Conservation (phyloP, 2,888 invertebrate species). For the Eupithecia vulgata region DNA sequence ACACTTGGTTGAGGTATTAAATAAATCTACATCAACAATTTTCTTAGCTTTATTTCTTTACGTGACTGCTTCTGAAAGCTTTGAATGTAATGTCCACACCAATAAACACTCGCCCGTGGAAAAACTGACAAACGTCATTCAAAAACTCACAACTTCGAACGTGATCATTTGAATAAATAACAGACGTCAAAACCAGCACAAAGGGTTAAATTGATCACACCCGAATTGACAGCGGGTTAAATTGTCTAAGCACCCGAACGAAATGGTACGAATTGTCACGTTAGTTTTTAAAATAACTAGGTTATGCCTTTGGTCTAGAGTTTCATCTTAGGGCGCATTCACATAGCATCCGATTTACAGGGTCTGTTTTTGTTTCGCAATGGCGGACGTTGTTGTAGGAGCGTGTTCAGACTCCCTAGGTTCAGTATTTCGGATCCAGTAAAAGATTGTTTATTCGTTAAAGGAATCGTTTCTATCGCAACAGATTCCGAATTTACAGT, state of each 20-base stretch:
- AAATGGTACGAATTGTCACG: slow-evolving; percentile 46
- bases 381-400: too few relatives aligned
- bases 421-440: too few relatives aligned
- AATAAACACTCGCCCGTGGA: neutral
- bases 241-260: slow-evolving; percentile 42
- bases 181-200: slow-evolving; percentile 15
- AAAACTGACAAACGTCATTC: neutral
- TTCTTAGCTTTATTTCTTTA: too few relatives aligned
- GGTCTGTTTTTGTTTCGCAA: too few relatives aligned
- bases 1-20: too few relatives aligned
- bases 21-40: too few relatives aligned
- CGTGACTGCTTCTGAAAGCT: neutral
- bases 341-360: too few relatives aligned
- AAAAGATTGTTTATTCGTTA: too few relatives aligned
- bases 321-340: neutral
- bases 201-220: slow-evolving; percentile 46
- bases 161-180: neutral
- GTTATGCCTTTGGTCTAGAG: neutral
- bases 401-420: too few relatives aligned
- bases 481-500: neutral
- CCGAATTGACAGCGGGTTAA: too few relatives aligned
- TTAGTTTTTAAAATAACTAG: slow-evolving; percentile 56
- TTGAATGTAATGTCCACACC: neutral
- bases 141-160: neutral
- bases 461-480: neutral